Conservation (phyloP, 2,113 vertebrate genomes). For the Mesoclemmys tuberculata region DNA sequence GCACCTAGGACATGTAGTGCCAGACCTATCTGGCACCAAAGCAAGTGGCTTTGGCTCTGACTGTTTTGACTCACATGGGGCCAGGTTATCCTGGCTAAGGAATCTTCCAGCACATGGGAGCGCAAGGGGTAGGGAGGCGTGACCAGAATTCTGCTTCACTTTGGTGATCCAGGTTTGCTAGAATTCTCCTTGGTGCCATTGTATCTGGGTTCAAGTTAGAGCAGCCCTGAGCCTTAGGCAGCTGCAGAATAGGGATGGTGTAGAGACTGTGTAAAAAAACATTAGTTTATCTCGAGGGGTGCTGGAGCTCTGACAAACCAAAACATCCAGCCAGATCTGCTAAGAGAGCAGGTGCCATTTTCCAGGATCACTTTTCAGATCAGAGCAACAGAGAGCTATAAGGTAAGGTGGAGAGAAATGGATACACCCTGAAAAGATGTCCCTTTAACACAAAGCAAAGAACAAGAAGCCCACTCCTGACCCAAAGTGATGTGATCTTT, state of each 20-base stretch:
- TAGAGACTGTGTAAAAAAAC: background rate
- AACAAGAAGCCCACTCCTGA: background rate
- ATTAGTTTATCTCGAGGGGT: background rate
- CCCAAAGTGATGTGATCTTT: background rate
- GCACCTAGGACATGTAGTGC: background rate
- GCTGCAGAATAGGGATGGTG: background rate
- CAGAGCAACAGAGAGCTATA: background rate
- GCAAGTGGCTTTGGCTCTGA: background rate
- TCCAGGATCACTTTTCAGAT: background rate
- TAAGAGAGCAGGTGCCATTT: background rate
- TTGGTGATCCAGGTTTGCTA: background rate
- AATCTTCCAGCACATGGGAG: background rate
- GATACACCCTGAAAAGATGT: background rate
- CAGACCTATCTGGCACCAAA: fast-evolving
- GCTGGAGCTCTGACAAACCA: background rate
- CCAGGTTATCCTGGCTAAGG: background rate
- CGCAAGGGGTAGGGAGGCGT: fast-evolving
- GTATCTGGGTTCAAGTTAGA: background rate
- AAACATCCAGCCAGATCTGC: background rate
- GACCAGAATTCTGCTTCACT: background rate
- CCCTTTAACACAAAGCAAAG: background rate
- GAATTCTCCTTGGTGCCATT: background rate
- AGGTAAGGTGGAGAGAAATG: background rate
- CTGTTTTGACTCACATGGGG: background rate
- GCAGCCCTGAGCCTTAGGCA: background rate